Evolutionary conservation across 2,797 vertebrate species (phyloP).

Genomic region (Neosalanx taihuensis): DNA sequence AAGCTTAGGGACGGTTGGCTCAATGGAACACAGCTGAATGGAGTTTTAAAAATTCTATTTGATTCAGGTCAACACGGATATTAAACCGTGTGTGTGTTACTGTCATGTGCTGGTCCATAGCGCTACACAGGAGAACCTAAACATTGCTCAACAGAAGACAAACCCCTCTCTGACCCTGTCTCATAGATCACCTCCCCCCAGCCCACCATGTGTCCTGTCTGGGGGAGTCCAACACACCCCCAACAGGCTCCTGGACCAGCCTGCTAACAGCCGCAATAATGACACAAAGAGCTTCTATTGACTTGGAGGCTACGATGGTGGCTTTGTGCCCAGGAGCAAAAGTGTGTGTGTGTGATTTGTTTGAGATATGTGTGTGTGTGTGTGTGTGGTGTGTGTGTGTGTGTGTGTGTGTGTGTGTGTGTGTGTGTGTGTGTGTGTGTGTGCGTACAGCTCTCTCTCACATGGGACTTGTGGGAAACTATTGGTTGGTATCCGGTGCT

Average conservation of each 20-base stretch:
- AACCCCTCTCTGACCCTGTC: neutral
- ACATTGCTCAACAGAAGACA: neutral
- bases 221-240: slow-evolving; percentile 4
- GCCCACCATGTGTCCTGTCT: slow-evolving; percentile 8
- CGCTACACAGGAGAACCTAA: neutral
- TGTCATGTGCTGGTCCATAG: neutral
- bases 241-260: slow-evolving; percentile 57
- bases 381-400: slow-evolving; percentile 43
- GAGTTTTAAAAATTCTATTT: neutral
- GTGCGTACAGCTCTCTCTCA: slow-evolving; percentile 34
- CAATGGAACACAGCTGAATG: neutral
- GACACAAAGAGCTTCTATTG: slow-evolving; percentile 52
- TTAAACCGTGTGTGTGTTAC: neutral
- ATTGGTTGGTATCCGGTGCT: slow-evolving; percentile 49
- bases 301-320: slow-evolving; percentile 54
- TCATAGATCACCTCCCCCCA: neutral
- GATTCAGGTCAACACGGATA: neutral
- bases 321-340: slow-evolving; percentile 53
- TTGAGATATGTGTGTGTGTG: slow-evolving; percentile 22
- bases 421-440: slow-evolving; percentile 15
- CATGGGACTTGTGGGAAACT: slow-evolving; percentile 46
- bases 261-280: slow-evolving; percentile 38
- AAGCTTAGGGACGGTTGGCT: neutral
- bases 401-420: slow-evolving; percentile 25
- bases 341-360: slow-evolving; percentile 38